Evolutionary conservation across 2,113 vertebrate genomes (phyloP).

Genomic region (Syngnathus scovelli): DNA sequence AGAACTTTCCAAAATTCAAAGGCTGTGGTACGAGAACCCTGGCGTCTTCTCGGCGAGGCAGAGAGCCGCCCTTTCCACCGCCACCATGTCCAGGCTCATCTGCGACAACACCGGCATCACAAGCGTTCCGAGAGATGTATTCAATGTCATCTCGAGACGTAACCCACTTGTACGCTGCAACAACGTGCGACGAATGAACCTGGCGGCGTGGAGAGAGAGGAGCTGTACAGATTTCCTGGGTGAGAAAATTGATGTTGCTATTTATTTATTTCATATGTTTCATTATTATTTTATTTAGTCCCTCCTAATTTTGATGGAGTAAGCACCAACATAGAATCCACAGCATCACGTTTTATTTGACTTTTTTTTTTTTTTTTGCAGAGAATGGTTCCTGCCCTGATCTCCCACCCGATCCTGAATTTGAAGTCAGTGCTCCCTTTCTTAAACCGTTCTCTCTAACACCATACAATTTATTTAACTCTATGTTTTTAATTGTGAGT

Average conservation of each 20-base stretch:
- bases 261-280: neutral
- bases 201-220: slow-evolving; percentile 55
- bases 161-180: slow-evolving; percentile 35
- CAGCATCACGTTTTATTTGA: slow-evolving; percentile 6
- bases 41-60: slow-evolving; percentile 62
- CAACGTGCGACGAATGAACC: slow-evolving; percentile 30
- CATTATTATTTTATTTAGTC: neutral
- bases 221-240: slow-evolving; percentile 3
- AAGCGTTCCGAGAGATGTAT: slow-evolving; percentile 37
- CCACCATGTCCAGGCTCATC: slow-evolving; percentile 60
- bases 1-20: neutral
- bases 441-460: neutral
- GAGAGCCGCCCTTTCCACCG: slow-evolving; percentile 22
- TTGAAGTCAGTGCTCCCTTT: slow-evolving; percentile 35
- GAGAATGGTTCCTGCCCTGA: slow-evolving; percentile 11
- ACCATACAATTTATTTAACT: neutral
- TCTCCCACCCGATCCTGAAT: neutral
- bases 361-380: slow-evolving; percentile 58
- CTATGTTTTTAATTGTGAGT: neutral
- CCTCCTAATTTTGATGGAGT: neutral
- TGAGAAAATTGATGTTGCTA: neutral
- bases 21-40: slow-evolving; percentile 67
- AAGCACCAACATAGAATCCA: neutral
- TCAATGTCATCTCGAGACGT: slow-evolving; percentile 1
- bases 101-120: slow-evolving; percentile 71